Evolutionary conservation across 1,140 invertebrate species (phyloP).

Genomic region (Xylocopa sonorina): DNA sequence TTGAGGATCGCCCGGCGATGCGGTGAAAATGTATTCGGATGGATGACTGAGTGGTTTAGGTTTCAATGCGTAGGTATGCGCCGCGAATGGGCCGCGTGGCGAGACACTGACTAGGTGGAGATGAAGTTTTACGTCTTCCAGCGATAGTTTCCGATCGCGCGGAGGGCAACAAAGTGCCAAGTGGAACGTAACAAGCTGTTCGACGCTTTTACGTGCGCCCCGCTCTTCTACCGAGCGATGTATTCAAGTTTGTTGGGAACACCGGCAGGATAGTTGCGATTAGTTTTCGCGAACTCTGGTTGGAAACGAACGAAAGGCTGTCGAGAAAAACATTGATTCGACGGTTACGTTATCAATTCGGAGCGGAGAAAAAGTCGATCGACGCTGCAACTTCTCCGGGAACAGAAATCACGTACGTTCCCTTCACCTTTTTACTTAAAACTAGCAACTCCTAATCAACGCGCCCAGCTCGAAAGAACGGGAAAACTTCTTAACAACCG

Average conservation of each 20-base stretch:
- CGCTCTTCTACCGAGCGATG: no score
- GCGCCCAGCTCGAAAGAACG: background rate
- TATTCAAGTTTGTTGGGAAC: no score
- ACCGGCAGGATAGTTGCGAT: no score
- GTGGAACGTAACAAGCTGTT: no score
- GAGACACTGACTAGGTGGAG: background rate
- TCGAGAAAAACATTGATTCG: background rate
- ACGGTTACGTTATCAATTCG: background rate
- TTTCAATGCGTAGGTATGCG: background rate
- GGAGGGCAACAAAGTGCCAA: background rate
- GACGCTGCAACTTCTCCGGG: background rate
- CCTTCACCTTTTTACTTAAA: background rate
- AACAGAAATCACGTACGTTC: background rate
- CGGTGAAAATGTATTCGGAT: no score
- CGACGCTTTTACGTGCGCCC: no score
- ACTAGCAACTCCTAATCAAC: slow-evolving; percentile 6
- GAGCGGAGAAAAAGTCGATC: background rate
- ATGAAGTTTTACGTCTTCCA: background rate
- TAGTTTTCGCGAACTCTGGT: no score
- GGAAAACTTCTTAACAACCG: background rate
- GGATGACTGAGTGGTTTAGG: background rate
- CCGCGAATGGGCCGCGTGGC: background rate
- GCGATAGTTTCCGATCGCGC: background rate
- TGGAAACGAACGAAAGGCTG: background rate
- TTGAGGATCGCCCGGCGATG: background rate